Percentiles rank a stretch among this genome's conserved stretches.
Evolutionary conservation across 2,113 vertebrate genomes (phyloP).

Genomic region (Hippocampus comes): DNA sequence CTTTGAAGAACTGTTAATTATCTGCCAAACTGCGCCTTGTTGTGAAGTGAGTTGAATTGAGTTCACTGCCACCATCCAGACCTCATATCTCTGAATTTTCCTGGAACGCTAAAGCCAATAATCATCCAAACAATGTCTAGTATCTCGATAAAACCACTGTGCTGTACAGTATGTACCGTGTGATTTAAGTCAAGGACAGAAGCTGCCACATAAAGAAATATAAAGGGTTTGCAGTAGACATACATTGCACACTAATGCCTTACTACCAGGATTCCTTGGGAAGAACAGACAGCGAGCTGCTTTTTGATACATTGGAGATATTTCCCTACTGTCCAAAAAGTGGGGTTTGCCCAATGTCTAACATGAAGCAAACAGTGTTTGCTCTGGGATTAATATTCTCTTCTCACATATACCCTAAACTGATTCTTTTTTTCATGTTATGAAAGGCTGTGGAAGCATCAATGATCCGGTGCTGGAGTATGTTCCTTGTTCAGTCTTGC

Average conservation of each 20-base stretch:
- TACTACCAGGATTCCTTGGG: slow-evolving; percentile 17
- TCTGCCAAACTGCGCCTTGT: not conserved
- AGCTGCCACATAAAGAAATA: slow-evolving; percentile 10
- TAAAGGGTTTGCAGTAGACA: not conserved
- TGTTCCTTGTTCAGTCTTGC: not conserved
- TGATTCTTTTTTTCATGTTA: slow-evolving; percentile 17
- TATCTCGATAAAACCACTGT: not conserved
- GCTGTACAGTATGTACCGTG: not conserved
- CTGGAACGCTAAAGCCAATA: not conserved
- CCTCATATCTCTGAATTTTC: not conserved
- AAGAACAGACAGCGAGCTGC: slow-evolving; percentile 37
- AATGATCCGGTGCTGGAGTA: not conserved
- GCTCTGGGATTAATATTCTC: slow-evolving; percentile 34
- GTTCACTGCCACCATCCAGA: not conserved
- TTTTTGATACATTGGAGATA: slow-evolving; percentile 51
- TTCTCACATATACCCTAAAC: slow-evolving; percentile 16
- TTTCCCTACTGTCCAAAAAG: slow-evolving; percentile 53
- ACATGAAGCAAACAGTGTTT: slow-evolving; percentile 12
- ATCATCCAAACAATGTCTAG: too few relatives aligned
- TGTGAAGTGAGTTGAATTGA: not conserved
- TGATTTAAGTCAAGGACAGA: not conserved
- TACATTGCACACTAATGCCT: not conserved
- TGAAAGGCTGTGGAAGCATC: slow-evolving; percentile 7
- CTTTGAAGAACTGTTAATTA: too few relatives aligned
- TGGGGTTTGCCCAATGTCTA: slow-evolving; percentile 31